phyloP scores from a whole-genome alignment of 1,140 invertebrate genomes.

The Eriocheir sinensis region DNA sequence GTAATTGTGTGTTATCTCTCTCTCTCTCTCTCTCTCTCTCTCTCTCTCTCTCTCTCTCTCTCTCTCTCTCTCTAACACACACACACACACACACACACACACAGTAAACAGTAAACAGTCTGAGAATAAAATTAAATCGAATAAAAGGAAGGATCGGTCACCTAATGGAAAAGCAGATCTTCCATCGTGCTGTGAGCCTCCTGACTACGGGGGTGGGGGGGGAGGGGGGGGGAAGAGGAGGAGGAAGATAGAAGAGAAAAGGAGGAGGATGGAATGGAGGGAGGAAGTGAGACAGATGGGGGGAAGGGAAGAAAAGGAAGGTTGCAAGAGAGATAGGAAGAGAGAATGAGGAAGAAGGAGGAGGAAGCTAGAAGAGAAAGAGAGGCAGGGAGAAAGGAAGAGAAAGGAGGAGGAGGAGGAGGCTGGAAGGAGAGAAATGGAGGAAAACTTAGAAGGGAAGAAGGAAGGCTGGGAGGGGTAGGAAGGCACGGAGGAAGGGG shows the following conservation, averaged over 20 bases:
- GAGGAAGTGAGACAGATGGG: slow-evolving; percentile 39
- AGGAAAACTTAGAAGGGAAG: too few relatives aligned
- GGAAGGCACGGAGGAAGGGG: too few relatives aligned
- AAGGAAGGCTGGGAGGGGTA: too few relatives aligned
- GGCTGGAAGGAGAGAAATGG: too few relatives aligned
- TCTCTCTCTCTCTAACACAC: slow-evolving; percentile 43
- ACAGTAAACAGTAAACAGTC: slow-evolving; percentile 11
- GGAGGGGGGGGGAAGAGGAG: not conserved
- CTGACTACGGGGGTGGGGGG: not conserved
- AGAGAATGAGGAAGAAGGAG: not conserved
- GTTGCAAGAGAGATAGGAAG: not conserved
- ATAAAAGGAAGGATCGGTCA: not conserved
- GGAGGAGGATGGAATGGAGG: not conserved
- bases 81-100: not conserved
- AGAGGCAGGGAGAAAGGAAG: slow-evolving; percentile 18
- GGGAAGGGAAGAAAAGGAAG: not conserved
- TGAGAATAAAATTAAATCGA: not conserved
- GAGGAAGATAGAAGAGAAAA: not conserved
- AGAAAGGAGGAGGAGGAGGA: too few relatives aligned
- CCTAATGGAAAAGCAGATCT: not conserved
- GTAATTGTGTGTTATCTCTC: not conserved
- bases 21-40: not conserved
- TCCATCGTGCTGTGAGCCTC: not conserved
- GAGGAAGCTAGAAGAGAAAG: not conserved
- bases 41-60: slow-evolving; percentile 20